Base-by-base conservation (phyloP, 2,113 vertebrate genomes). In the Malurus elegans region DNA sequence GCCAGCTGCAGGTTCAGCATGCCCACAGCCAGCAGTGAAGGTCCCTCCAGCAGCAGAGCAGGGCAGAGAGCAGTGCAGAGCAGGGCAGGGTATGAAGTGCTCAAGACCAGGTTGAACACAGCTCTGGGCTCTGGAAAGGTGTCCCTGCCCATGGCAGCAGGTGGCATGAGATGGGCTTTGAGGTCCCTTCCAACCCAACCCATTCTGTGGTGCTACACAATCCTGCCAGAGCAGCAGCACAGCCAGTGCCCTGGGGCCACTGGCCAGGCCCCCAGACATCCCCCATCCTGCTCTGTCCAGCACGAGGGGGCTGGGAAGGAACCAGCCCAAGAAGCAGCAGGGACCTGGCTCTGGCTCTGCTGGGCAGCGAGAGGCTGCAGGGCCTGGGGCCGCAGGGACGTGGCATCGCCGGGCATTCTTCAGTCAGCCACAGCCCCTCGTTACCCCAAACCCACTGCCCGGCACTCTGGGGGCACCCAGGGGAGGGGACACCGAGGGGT, bases 221-320 rank as follows among this genome's bases (percentile, higher is more conserved):
- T 28, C 38, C 42, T 36, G 36, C 51, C 6, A 4, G 50, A 47
- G 11, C 54, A 13, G 53, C 60, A 67, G 72, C 6, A 4, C 45
- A 65, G 32, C 29, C 42, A 3, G 3, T 19, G 8, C 21, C 38
- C 0, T 3, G 53, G 38, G 64, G 47, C 54, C 3, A 0, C 47
- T 1, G 2, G 32, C 31, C 6, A 1, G 70, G 20, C 67, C 71
- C 94, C 96, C 95, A 90, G 85, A 88, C 71, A 64, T 61, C 51
- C 7, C 0, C 14, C 11, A 53, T 31, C 78, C 94, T 34, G 10
- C 92, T 78, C 78, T 61, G 18, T 3, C 80, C 92, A 2, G 50
- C 34, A 4, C 2, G 0, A 14, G 8, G 38, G 61, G 31, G 57
- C 73, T 70, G 32, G 2, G 2, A 53, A 90, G 72, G 50, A 85